These are phyloP conservation scores for Pelvicachromis taeniatus DNA, from an alignment of 2,113 vertebrate genomes.

Conservation along the genomic window DNA sequence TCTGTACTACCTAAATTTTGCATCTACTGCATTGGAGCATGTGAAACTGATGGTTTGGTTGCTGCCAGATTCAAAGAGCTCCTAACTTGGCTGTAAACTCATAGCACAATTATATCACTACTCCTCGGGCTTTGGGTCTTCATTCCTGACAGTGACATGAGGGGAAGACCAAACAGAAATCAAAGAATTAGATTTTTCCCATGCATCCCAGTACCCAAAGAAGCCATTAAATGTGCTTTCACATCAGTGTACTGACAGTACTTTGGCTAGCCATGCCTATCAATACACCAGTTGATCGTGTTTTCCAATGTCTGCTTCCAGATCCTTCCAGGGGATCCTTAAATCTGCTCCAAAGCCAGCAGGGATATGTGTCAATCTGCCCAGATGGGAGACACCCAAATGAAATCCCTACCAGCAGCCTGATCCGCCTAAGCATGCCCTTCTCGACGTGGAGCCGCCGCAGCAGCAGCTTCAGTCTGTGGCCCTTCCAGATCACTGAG, in stretches of 20 bases:
- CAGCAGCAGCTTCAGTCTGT: neutral
- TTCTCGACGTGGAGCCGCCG: neutral
- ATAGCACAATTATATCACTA: neutral
- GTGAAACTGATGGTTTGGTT: neutral
- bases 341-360: neutral
- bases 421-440: neutral
- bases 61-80: neutral
- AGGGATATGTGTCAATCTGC: neutral
- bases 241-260: neutral
- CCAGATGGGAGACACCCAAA: neutral
- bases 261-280: neutral
- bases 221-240: neutral
- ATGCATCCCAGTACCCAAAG: neutral
- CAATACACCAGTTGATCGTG: neutral
- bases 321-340: neutral
- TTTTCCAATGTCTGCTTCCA: neutral
- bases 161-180: neutral
- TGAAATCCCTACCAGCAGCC: neutral
- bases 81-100: neutral
- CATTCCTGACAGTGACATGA: neutral
- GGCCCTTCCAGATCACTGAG: conserved; percentile 7
- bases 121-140: neutral
- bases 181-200: neutral
- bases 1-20: too few relatives aligned
- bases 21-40: neutral